Percentiles rank a stretch among this genome's conserved stretches.
Conservation (phyloP, 2,113 vertebrate genomes). For the Leptosomus discolor region DNA sequence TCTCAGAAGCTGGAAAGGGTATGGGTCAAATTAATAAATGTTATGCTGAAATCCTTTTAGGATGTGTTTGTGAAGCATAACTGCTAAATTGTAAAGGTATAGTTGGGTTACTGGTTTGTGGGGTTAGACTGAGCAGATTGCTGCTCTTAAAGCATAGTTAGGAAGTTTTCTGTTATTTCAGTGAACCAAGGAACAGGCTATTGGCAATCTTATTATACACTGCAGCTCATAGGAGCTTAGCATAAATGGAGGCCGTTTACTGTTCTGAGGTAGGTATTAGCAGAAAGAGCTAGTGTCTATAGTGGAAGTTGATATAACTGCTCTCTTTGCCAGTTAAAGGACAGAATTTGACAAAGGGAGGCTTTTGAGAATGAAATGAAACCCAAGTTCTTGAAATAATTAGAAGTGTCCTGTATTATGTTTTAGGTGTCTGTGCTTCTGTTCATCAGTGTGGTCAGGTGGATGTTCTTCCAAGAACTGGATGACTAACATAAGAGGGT, state of each 20-base stretch:
- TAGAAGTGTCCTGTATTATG: background rate
- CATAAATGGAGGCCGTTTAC: background rate
- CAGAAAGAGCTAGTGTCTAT: accelerated
- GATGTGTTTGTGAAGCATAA: background rate
- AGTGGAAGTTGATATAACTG: background rate
- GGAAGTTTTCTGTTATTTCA: background rate
- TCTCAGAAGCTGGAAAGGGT: background rate
- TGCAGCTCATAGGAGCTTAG: background rate
- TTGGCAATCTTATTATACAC: background rate
- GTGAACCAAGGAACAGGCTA: background rate
- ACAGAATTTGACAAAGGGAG: background rate
- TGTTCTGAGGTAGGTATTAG: background rate
- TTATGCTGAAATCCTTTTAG: background rate
- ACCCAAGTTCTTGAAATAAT: background rate
- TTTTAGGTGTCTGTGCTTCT: background rate
- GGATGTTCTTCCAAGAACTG: background rate
- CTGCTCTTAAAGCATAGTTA: background rate
- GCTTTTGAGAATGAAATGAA: background rate
- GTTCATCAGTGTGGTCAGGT: background rate
- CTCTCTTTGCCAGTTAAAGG: background rate
- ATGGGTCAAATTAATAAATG: background rate
- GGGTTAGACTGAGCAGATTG: background rate
- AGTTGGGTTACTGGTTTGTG: background rate
- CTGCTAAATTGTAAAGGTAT: background rate
- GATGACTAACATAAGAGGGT: background rate